Base-by-base conservation (phyloP, 2,888 invertebrate species). In the Drosophila infuscata region DNA sequence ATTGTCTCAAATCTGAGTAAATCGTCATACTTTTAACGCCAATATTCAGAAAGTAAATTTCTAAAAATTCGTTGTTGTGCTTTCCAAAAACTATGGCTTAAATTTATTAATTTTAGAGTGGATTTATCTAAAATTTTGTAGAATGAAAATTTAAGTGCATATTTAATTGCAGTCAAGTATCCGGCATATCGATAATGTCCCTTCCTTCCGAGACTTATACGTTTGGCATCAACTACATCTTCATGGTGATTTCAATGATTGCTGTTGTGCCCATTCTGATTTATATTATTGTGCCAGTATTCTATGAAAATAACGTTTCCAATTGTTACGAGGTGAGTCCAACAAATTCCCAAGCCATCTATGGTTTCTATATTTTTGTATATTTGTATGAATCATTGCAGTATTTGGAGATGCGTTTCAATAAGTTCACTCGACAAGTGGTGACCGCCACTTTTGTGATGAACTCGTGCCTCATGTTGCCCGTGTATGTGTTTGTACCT, bases 141-240 rank as follows among this genome's bases (percentile, higher is more conserved):
- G 25, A 20, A 20, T 52, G 7, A 52, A 52, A 12, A n/a, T 32
- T 12, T 7, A 52, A 36, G 8, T 41, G 4, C 2, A n/a, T 41
- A n/a, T 41, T 43, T 11, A 46, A 33, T 79, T 83, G 4, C 63
- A 94, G 94, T 73, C 94, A 94, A 80, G 92, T 95, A 76, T 94
- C 94, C 0, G 94, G 94, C n/a, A 93, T 94, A 33, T 93, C 94
- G 0, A 93, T 95, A 15, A 93, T 95, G 84, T 93, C 94, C 2
- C 93, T 94, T 17, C 94, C 94, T 0, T 93, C 94, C 0, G 94
- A 95, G 80, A 93, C 93, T 69, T 94, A 94, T 81, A 82, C 92
- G 9, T 94, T 92, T 77, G 95, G 95, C 1, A 92, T 94, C 1
- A 94, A 93, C 74, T 94, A 94, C 68, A 75, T 92, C 15, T 89